Evolutionary conservation across 1,140 invertebrate genomes (phyloP), one percentile per base, ranked within the genome.

Genomic region (Sarcophaga peregrina): DNA sequence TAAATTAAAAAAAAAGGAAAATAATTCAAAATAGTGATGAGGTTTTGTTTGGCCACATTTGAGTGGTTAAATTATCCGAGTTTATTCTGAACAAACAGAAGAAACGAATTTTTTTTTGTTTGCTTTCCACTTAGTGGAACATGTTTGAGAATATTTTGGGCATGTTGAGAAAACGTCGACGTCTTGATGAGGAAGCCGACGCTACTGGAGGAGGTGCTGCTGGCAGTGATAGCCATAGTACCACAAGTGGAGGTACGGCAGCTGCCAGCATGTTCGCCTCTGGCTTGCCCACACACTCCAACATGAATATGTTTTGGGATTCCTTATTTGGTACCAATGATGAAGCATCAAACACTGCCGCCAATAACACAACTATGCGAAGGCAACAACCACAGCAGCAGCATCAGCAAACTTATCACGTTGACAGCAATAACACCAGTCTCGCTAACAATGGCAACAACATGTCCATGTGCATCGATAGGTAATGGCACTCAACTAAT

Each of bases 61-160:
- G 25, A 37, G 25, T 37, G 25, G 25, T 37, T 37, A 37, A 37
- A 37, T 37, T 37, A 37, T 37, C 25, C 1, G 25, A 37, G 25
- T 37, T 37, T 37, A 37, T 37, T 37, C 1, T 37, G 25, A 37
- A 37, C 25, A 37, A 37, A 37, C 25, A 37, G 4, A 37, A 37
- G 1, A 37, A 37, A 37, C 25, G 4, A 4, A 37, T 2, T 2
- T 37, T 37, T 37, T 3, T 37, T 54, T 50, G 48, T 48, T 45
- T 46, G 20, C 10, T 48, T 13, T 45, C 25, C 80, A 20, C 7
- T 68, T 68, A 25, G 17, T 17, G 9, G 7, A 68, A 45, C 45
- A 89, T 89, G 88, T 87, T 89, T 80, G 88, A 87, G 52, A 89
- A 87, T 80, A 85, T 89, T 62, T 82, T 88, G 13, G 85, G 88